Conservation (phyloP, 2,797 vertebrate species). For the Geotrypetes seraphini region DNA sequence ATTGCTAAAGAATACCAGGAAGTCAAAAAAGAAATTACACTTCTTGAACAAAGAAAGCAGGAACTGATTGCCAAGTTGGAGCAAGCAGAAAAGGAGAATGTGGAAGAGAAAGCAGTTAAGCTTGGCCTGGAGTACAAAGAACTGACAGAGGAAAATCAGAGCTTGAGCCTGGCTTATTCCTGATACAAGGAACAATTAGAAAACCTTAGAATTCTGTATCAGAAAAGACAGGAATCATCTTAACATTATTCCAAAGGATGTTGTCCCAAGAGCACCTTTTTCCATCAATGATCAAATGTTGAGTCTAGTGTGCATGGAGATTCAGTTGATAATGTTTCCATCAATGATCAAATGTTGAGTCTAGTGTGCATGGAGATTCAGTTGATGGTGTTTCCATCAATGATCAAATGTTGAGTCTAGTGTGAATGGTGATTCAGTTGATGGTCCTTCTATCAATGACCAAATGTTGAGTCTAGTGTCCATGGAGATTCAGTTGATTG, state of each 20-base stretch:
- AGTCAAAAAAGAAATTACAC: slow-evolving; percentile 84
- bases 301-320: too few species aligned
- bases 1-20: slow-evolving; percentile 91
- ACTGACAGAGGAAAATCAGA: slow-evolving; percentile 84
- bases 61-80: slow-evolving; percentile 82
- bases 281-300: too few species aligned
- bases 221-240: slow-evolving; percentile 77
- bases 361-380: too few species aligned
- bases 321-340: too few species aligned
- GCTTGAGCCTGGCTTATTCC: slow-evolving; percentile 72
- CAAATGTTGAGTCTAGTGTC: too few species aligned
- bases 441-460: too few species aligned
- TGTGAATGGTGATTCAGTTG: too few species aligned
- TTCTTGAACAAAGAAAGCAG: slow-evolving; percentile 85
- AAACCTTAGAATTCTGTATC: slow-evolving; percentile 73
- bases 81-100: slow-evolving; percentile 79
- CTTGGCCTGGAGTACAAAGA: slow-evolving; percentile 80
- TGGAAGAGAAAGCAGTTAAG: slow-evolving; percentile 74
- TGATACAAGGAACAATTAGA: slow-evolving; percentile 83
- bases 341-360: too few species aligned
- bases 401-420: too few species aligned
- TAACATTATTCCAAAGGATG: slow-evolving; percentile 71
- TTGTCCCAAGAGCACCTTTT: not conserved
- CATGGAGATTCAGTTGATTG: too few species aligned
- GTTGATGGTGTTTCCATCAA: too few species aligned